A percentile compares a stretch with the other conserved stretches of the same genome.
These are phyloP conservation scores for Anguilla pacifica DNA, from an alignment of 2,797 vertebrate species.

Conservation along the genomic window DNA sequence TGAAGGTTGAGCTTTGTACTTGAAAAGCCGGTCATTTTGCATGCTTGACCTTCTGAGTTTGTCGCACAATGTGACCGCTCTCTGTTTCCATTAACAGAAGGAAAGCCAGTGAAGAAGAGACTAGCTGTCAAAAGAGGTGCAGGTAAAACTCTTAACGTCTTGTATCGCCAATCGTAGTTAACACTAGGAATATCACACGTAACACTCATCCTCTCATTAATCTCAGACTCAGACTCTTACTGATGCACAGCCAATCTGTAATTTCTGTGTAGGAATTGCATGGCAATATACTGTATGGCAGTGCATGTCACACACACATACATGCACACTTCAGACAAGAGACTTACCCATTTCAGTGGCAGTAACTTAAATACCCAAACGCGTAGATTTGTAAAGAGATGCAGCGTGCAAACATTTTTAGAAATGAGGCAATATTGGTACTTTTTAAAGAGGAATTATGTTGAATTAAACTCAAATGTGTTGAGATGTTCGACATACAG, in stretches of 20 bases:
- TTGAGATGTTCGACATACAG: neutral
- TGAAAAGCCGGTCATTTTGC: neutral
- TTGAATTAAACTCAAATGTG: neutral
- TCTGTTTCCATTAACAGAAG: conserved; percentile 36
- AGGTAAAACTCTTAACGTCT: conserved; percentile 36
- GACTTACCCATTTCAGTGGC: neutral
- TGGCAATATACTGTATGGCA: neutral
- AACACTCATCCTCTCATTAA: neutral
- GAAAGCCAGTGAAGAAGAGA: conserved; percentile 37
- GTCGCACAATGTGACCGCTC: neutral
- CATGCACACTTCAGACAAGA: neutral
- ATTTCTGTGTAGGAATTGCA: neutral
- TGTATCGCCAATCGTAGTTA: neutral
- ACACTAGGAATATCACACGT: neutral
- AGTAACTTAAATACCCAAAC: neutral
- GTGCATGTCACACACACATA: neutral
- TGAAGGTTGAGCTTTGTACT: neutral
- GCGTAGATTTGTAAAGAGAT: too few species aligned
- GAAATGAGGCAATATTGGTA: neutral
- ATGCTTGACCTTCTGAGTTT: neutral
- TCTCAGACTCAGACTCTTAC: neutral
- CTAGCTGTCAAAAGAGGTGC: conserved; percentile 31
- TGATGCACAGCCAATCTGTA: neutral
- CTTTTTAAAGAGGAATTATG: neutral
- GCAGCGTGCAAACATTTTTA: too few species aligned